Evolutionary conservation across 2,888 invertebrate species (phyloP), one percentile per base, ranked within the genome.

Genomic region (Oligia fasciuncula): DNA sequence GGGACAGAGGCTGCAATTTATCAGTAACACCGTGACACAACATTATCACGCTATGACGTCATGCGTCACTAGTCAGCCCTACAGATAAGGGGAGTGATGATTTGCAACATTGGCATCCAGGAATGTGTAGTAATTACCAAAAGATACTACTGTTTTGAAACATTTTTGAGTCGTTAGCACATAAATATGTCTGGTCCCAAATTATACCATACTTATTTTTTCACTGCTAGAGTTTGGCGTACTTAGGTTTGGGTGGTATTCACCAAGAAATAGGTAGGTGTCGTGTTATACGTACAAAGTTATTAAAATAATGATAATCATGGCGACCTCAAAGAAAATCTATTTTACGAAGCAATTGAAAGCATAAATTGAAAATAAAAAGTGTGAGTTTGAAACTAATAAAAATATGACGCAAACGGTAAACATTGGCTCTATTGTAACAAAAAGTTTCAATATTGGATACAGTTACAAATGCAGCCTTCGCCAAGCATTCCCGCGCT

Each of bases 61-160:
- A 84, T 35, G 29, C 63, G 75, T 54, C 67, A 70, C 60, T 54
- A 76, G 74, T 70, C 68, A 67, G 72, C 76, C 62, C 60, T n/a
- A 14, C 3, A 79, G 89, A 91, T 90, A 91, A 90, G 79, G 35
- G 76, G 51, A 43, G 68, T 62, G 76, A 89, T 91, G 91, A 93
- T 93, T 93, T 90, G 93, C 92, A 85, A 91, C 88, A 85, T 82
- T 80, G 90, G 89, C 87, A 91, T 90, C 81, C 85, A 70, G 90
- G 91, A 91, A 92, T 92, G 90, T 85, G 70, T 69, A 66, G 78
- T 85, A 79, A 89, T 90, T 86, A 85, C 70, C 66, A 29, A 57
- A 43, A 85, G 82, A 77, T 78, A 85, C 46, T 63, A 77, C 80
- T 83, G 84, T 87, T 87, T 86, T 35, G 3, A 80, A 83, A 72